Conservation (phyloP, 2,888 invertebrate genomes). For the Lasioglossum zephyrum region DNA sequence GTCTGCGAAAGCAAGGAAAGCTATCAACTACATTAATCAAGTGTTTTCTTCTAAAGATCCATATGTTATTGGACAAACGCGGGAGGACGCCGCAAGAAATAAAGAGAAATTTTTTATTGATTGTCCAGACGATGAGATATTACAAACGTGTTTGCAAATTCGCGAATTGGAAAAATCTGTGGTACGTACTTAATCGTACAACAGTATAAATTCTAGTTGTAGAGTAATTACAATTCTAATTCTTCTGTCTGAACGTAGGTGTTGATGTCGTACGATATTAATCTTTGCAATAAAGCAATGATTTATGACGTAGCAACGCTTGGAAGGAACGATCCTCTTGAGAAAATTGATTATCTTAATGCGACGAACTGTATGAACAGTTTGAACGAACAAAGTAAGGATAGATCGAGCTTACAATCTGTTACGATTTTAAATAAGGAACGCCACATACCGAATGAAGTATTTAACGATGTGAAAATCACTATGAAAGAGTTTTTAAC, state of each 20-base stretch:
- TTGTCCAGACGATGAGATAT: slow-evolving; percentile 84
- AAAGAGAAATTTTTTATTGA: slow-evolving; percentile 73
- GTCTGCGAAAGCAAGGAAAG: slow-evolving; percentile 75
- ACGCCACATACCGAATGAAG: slow-evolving; percentile 70
- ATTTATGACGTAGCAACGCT: slow-evolving; percentile 77
- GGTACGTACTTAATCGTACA: slow-evolving; percentile 64
- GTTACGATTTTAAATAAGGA: slow-evolving; percentile 66
- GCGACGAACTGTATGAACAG: slow-evolving; percentile 7
- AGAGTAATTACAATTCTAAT: background rate
- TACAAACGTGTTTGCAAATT: slow-evolving; percentile 84
- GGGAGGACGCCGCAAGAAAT: slow-evolving; percentile 76
- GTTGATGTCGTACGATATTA: slow-evolving; percentile 82
- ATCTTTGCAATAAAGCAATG: slow-evolving; percentile 83
- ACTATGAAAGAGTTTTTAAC: slow-evolving; percentile 74
- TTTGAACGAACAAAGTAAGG: slow-evolving; percentile 36
- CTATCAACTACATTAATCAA: slow-evolving; percentile 78
- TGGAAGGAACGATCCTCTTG: slow-evolving; percentile 77
- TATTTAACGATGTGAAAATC: slow-evolving; percentile 73
- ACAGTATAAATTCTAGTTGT: background rate
- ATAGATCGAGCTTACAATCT: slow-evolving; percentile 31
- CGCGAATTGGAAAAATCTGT: slow-evolving; percentile 75
- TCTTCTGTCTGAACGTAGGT: slow-evolving; percentile 66
- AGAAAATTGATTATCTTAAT: slow-evolving; percentile 74
- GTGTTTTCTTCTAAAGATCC: slow-evolving; percentile 80
- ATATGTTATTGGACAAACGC: slow-evolving; percentile 80